phyloP scores from a whole-genome alignment of 2,888 invertebrate species.

The Proisotoma minuta region DNA sequence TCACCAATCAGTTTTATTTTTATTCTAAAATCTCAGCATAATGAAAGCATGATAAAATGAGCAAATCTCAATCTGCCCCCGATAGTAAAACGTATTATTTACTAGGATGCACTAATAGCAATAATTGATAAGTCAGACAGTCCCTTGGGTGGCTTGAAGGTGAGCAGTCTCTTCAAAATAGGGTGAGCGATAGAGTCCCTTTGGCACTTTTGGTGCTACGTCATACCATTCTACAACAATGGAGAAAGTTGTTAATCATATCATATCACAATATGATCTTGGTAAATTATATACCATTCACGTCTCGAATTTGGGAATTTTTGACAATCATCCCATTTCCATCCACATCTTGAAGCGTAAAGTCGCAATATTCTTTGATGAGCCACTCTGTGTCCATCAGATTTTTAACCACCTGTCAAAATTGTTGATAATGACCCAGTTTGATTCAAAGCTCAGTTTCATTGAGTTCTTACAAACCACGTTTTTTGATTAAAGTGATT shows the following conservation, averaged over 20 bases:
- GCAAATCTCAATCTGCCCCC: no score
- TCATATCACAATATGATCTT: no score
- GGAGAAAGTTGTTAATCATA: neutral
- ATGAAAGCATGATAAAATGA: no score
- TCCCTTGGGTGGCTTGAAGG: neutral
- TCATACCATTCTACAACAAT: constrained; percentile 38
- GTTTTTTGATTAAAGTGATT: constrained; percentile 35
- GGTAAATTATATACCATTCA: constrained; percentile 27
- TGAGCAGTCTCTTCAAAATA: constrained; percentile 21
- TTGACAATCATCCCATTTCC: constrained; percentile 31
- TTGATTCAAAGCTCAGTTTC: neutral
- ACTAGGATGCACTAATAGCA: no score
- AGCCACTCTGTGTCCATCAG: constrained; percentile 27
- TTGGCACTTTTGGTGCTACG: constrained; percentile 30
- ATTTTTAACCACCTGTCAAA: constrained; percentile 24
- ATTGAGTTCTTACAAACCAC: constrained; percentile 21
- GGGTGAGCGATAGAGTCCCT: constrained; percentile 33
- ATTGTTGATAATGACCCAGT: neutral
- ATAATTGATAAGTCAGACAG: neutral
- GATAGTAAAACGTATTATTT: no score
- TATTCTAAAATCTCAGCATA: no score
- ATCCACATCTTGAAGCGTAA: constrained; percentile 31
- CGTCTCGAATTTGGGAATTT: constrained; percentile 37
- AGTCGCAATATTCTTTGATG: constrained; percentile 26
- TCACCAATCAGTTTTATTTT: no score